phyloP scores from a whole-genome alignment of 2,888 invertebrate genomes.

The Meteorus cinctellus region DNA sequence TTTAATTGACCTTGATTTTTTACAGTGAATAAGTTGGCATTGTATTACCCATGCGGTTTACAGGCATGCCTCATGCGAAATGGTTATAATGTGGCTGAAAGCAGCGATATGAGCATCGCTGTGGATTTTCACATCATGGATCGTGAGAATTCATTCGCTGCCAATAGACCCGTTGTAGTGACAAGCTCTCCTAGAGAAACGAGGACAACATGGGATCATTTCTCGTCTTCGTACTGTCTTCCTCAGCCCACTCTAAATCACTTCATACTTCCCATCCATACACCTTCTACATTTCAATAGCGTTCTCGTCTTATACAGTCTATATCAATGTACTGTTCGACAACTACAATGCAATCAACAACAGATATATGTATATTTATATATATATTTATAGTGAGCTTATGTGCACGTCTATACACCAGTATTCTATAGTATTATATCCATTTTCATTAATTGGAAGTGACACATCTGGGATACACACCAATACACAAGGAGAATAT shows the following conservation, averaged over 20 bases:
- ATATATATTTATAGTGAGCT: not conserved
- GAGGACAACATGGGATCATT: not conserved
- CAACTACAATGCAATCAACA: not conserved
- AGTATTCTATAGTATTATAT: too few species aligned
- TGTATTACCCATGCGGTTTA: too few species aligned
- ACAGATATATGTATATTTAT: not conserved
- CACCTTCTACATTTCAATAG: not conserved
- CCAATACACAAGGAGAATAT: too few species aligned
- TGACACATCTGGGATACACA: too few species aligned
- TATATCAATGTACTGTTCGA: not conserved
- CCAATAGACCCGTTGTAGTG: not conserved
- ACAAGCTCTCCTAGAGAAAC: not conserved
- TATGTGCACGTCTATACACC: not conserved
- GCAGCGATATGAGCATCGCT: not conserved
- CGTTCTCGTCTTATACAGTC: not conserved
- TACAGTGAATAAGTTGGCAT: too few species aligned
- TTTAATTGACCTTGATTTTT: too few species aligned
- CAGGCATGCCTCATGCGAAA: too few species aligned
- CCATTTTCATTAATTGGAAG: too few species aligned
- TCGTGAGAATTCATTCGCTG: not conserved
- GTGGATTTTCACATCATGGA: not conserved
- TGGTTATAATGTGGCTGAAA: too few species aligned
- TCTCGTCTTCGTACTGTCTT: not conserved
- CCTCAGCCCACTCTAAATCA: not conserved
- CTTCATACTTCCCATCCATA: not conserved